Percentiles rank a stretch among this genome's conserved stretches.
Conservation (phyloP, 2,797 vertebrate species). For the Gymnothorax reevesii region DNA sequence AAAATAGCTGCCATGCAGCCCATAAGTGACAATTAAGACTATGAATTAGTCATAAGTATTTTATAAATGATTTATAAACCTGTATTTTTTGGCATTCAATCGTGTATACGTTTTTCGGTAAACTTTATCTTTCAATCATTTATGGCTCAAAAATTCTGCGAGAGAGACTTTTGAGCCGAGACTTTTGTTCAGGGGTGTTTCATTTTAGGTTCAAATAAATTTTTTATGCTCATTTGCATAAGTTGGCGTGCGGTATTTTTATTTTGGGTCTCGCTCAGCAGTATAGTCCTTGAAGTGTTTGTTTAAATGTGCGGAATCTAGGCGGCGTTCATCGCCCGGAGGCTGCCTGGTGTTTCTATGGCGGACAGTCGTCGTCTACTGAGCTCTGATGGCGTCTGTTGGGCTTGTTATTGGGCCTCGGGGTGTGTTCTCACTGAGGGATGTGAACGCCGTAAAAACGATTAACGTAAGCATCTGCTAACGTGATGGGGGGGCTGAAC, state of each 20-base stretch:
- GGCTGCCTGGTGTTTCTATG: neutral
- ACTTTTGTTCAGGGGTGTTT: neutral
- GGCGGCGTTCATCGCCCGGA: neutral
- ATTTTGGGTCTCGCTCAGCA: neutral
- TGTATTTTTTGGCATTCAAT: neutral
- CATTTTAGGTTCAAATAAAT: neutral
- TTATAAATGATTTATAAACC: neutral
- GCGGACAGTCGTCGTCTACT: neutral
- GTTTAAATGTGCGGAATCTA: neutral
- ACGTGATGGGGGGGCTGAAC: slow-evolving; percentile 1
- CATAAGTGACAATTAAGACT: neutral
- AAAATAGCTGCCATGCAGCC: neutral
- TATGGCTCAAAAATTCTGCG: neutral
- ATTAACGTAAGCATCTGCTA: slow-evolving; percentile 25
- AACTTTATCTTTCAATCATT: neutral
- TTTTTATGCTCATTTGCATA: neutral
- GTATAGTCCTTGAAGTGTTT: neutral
- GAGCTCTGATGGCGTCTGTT: neutral
- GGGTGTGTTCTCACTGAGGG: slow-evolving; percentile 19
- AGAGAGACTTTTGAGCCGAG: neutral
- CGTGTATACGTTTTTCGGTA: neutral
- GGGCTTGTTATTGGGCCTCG: neutral
- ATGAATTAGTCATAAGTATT: neutral
- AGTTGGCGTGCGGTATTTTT: neutral
- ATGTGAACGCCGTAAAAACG: slow-evolving; percentile 5